Percentiles rank a stretch among this genome's conserved stretches.
These are phyloP conservation scores for Drosophila asahinai DNA, from an alignment of 1,140 invertebrate species.

Conservation along the genomic window DNA sequence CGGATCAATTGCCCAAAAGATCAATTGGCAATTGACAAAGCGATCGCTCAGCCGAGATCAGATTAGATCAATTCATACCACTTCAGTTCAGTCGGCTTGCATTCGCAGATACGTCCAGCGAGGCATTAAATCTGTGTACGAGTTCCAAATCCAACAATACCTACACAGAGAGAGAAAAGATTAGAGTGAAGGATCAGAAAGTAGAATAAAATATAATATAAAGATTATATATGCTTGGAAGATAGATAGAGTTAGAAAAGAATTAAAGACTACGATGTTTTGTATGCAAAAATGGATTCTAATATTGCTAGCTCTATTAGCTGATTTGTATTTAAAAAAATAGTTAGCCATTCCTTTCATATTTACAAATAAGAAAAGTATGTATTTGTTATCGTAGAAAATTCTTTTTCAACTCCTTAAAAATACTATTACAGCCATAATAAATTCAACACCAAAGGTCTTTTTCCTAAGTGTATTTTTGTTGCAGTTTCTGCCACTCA, in stretches of 20 bases:
- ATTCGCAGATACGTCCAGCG: constrained; percentile 45
- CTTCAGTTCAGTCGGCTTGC: constrained; percentile 18
- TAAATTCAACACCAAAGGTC: accelerated
- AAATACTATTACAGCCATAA: too few relatives aligned
- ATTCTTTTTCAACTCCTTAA: background rate
- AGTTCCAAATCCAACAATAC: constrained; percentile 49
- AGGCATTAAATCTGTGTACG: constrained; percentile 68
- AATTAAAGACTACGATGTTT: background rate
- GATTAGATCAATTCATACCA: constrained; percentile 45
- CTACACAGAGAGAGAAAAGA: constrained; percentile 16
- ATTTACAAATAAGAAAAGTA: background rate
- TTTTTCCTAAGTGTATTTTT: background rate
- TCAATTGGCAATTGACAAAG: constrained; percentile 80
- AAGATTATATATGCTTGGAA: too few relatives aligned
- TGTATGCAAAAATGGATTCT: background rate
- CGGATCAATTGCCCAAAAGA: constrained; percentile 81
- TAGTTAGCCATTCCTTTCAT: background rate
- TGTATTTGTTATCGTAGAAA: background rate
- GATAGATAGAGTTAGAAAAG: too few relatives aligned
- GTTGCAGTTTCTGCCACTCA: constrained; percentile 63
- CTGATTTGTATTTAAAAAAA: too few relatives aligned
- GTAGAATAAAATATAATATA: background rate
- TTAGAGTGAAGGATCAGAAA: background rate
- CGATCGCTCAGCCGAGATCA: constrained; percentile 47
- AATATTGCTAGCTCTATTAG: background rate